Evolutionary conservation across 2,888 invertebrate species (phyloP).

Genomic region (Busseola fusca): DNA sequence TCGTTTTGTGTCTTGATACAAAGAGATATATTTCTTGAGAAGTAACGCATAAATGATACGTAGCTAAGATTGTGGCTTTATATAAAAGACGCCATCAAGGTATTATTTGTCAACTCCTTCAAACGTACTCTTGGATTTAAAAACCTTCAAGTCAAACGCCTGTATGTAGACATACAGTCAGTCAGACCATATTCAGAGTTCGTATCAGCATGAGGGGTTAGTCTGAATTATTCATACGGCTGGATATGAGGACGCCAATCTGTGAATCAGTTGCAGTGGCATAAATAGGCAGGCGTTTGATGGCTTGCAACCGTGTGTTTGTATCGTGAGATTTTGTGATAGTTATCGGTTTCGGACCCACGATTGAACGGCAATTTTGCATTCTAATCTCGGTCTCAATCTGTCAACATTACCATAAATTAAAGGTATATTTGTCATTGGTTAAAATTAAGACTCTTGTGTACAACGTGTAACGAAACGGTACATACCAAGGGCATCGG

Average conservation of each 20-base stretch:
- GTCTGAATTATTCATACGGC: constrained; percentile 56
- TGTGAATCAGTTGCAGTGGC: constrained; percentile 42
- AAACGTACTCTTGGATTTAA: background rate
- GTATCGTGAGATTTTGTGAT: background rate
- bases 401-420: background rate
- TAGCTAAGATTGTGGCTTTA: background rate
- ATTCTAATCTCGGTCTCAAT: background rate
- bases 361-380: background rate
- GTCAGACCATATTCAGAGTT: constrained; percentile 25
- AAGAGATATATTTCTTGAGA: too few species aligned
- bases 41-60: too few species aligned
- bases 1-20: too few species aligned
- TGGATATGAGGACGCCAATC: constrained; percentile 47
- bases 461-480: too few species aligned
- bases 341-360: background rate
- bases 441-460: too few species aligned
- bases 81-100: background rate
- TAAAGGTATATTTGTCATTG: too few species aligned
- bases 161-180: background rate
- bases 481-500: too few species aligned
- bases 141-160: background rate
- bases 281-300: background rate
- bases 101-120: background rate
- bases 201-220: constrained; percentile 10
- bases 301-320: background rate